Evolutionary conservation across 2,113 vertebrate species (phyloP), one percentile per base, ranked within the genome.

Genomic region (Cryptoleucopteryx plumbea): DNA sequence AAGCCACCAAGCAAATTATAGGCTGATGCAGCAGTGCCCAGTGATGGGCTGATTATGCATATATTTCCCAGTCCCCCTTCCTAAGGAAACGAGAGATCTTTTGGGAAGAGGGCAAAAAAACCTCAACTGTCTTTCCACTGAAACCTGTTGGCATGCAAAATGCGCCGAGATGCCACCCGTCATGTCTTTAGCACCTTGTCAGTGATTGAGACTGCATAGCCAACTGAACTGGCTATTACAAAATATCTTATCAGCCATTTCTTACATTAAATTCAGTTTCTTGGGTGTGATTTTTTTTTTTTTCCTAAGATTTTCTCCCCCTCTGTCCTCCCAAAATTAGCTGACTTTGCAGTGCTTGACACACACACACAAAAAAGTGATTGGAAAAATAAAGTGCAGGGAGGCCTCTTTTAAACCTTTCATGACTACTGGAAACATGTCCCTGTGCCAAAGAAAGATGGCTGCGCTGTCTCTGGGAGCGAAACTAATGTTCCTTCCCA

Each of bases 101-200:
- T 38, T 10, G 66, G 63, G 68, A 84, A 16, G n/a, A 82, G 61
- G 27, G 9, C 14, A 13, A 50, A n/a, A 32, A 71, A 52, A 7
- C 15, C 63, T 82, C 56, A 9, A 15, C 72, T 70, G 86, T 72
- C 78, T 89, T 48, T 84, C 25, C 50, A 3, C 1, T 94, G 92
- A 93, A 93, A 85, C 70, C 82, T 68, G 62, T 72, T 96, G 92
- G 66, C 85, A 19, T 7, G 31, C 19, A 5, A 34, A 5, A 36
- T 2, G 21, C 27, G 66, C 74, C 0, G 71, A 77, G 88, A 71
- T 91, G 84, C 62, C 82, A 48, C 82, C 58, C 11, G 0, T 94
- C 62, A 21, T 85, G 82, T 79, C 86, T 95, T 96, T 73, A 90
- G 82, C 93, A 73, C 53, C 50, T 77, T 90, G 96, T 93, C 93